Evolutionary conservation across 1,140 invertebrate species (phyloP).

Genomic region (Heliconius himera): DNA sequence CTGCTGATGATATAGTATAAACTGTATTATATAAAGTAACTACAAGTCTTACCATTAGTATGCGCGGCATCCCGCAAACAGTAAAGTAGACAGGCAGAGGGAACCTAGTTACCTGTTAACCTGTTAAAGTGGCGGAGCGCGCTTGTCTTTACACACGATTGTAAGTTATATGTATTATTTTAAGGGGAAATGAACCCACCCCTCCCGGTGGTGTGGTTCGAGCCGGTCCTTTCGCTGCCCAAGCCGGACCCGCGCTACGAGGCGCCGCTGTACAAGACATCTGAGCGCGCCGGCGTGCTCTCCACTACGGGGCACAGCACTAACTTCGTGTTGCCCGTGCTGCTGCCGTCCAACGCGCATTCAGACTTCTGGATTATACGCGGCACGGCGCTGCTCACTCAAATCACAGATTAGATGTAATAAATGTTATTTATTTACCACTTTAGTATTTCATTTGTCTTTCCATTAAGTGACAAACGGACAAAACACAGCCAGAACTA

Average conservation of each 20-base stretch:
- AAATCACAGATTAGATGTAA: constrained; percentile 81
- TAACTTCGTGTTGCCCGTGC: constrained; percentile 92
- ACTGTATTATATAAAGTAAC: no score
- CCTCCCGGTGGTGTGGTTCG: constrained; percentile 89
- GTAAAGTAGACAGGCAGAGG: no score
- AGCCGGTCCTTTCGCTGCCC: constrained; percentile 84
- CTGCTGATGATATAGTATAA: no score
- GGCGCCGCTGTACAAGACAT: constrained; percentile 92
- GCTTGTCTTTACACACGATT: no score
- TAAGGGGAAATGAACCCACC: constrained; percentile 85
- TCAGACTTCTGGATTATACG: constrained; percentile 93
- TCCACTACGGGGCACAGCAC: constrained; percentile 95
- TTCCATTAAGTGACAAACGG: background rate
- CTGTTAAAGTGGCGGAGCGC: no score
- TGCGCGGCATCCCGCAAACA: no score
- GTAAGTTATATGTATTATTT: background rate
- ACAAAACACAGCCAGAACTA: no score
- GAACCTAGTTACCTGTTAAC: no score
- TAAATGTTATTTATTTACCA: background rate
- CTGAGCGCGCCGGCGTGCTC: constrained; percentile 90
- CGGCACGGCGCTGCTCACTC: constrained; percentile 91
- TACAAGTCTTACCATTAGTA: no score
- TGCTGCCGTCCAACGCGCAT: constrained; percentile 84
- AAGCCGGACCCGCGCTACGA: constrained; percentile 86
- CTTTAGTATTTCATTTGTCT: background rate